Evolutionary conservation across 2,113 vertebrate genomes (phyloP).

Genomic region (Indri indri): DNA sequence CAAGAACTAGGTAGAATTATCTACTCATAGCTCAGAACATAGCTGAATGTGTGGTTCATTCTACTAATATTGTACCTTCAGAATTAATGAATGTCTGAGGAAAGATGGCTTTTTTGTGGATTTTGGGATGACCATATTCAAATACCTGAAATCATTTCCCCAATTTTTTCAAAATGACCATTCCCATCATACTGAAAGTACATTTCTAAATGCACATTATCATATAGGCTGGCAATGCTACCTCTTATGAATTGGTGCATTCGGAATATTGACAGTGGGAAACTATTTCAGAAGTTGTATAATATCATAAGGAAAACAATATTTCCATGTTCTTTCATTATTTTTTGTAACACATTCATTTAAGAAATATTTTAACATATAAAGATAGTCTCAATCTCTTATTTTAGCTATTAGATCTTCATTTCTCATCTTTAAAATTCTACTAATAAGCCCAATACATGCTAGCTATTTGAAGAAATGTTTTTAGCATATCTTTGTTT

Average conservation of each 20-base stretch:
- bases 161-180: constrained; percentile 30
- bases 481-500: neutral
- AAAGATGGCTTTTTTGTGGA: neutral
- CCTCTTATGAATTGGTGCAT: neutral
- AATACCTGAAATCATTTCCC: neutral
- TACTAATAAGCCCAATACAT: neutral
- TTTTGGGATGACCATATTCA: neutral
- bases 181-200: neutral
- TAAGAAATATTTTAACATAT: neutral
- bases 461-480: neutral
- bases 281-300: neutral
- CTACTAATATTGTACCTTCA: neutral
- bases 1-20: neutral
- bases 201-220: neutral
- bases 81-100: neutral
- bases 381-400: neutral
- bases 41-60: neutral
- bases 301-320: neutral
- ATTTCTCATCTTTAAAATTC: neutral
- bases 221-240: neutral
- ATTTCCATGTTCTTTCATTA: neutral
- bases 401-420: neutral
- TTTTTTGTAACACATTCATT: neutral
- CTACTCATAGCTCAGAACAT: neutral
- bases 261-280: neutral